Percentiles rank a stretch among this genome's conserved stretches.
Conservation (phyloP, 2,888 invertebrate species). For the Megastigmus dorsalis region DNA sequence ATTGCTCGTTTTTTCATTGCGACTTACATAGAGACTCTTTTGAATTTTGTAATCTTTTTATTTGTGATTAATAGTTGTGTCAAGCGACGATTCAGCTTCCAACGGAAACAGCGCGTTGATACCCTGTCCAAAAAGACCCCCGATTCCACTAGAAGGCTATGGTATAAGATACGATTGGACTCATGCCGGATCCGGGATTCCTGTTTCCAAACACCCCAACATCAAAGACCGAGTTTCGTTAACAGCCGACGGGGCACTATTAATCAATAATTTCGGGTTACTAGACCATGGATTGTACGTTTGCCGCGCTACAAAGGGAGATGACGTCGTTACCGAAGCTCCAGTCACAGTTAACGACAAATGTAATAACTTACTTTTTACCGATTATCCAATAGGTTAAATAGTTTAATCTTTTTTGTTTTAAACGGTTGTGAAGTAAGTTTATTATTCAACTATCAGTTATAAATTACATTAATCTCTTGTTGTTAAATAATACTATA, state of each 20-base stretch:
- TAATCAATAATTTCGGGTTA: conserved; percentile 21
- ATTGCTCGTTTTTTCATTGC: too few species aligned
- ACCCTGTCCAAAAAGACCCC: conserved; percentile 9
- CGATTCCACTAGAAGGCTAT: too few species aligned
- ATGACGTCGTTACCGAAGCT: background rate
- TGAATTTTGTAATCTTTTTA: background rate
- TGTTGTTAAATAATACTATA: background rate
- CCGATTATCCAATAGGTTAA: too few species aligned
- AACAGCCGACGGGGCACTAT: conserved; percentile 14
- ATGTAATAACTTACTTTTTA: conserved; percentile 12
- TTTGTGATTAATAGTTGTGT: background rate
- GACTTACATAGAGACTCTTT: too few species aligned
- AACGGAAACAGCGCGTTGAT: background rate
- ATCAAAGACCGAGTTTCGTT: conserved; percentile 10
- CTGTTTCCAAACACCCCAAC: background rate
- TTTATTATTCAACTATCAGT: background rate
- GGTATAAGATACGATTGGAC: conserved; percentile 24
- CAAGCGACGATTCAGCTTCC: background rate
- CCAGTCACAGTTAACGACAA: background rate
- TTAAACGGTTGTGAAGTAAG: background rate
- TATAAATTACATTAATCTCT: background rate
- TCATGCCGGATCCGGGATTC: background rate
- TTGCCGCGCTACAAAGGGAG: conserved; percentile 2
- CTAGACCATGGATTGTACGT: conserved; percentile 34
- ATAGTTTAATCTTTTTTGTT: background rate